Evolutionary conservation across 2,888 invertebrate genomes (phyloP).

Genomic region (Athalia circularis): DNA sequence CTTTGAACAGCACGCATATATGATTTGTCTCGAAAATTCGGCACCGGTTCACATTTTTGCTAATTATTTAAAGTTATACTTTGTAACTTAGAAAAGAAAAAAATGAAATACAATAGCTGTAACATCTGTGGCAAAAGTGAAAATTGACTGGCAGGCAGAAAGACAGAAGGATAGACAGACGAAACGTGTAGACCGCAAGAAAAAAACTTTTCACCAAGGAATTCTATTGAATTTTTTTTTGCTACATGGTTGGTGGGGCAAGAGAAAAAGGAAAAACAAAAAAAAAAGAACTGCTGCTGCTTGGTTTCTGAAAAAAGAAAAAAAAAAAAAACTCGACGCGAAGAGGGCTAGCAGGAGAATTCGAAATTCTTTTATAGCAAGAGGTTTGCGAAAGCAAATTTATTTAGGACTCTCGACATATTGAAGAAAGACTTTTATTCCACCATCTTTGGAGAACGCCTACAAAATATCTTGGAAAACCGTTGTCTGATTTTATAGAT

Average conservation of each 20-base stretch:
- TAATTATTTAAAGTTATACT: neutral
- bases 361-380: constrained; percentile 2
- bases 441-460: constrained; percentile 48
- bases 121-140: neutral
- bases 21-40: no score
- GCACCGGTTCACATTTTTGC: no score
- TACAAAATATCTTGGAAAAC: constrained; percentile 41
- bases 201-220: neutral
- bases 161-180: neutral
- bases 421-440: constrained; percentile 50
- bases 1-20: no score
- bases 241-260: neutral
- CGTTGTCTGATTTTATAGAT: constrained; percentile 16
- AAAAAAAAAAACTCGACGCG: constrained; percentile 21
- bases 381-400: constrained; percentile 50
- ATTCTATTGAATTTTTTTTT: constrained; percentile 43
- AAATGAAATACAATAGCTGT: no score
- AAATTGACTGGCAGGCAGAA: constrained; percentile 2
- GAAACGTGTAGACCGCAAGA: neutral
- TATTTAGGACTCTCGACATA: constrained; percentile 53
- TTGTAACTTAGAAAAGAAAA: neutral
- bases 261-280: neutral
- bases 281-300: neutral
- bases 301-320: neutral
- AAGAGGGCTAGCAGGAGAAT: constrained; percentile 11